Base-by-base conservation (phyloP, 2,888 invertebrate species). In the Microplitis manilae region DNA sequence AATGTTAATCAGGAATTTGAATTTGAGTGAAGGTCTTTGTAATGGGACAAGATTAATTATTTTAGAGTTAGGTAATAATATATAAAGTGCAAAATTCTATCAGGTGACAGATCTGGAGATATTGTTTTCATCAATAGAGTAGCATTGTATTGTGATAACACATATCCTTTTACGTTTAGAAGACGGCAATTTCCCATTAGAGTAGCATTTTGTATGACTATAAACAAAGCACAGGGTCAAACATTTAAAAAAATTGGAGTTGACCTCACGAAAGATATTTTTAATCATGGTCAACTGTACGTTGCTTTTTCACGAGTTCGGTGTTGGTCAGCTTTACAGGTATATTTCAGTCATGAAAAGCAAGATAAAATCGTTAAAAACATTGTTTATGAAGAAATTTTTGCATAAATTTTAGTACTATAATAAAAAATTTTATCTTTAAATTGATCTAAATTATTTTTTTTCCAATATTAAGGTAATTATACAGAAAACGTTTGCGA, bases 231-330 rank as follows among this genome's bases (percentile, higher is more conserved):
- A 5, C 80, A 80, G 71, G 79, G 80, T 30, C 79, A 79, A 76
- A 81, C 79, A n/a, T 81, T 79, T 50, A 62, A 77, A 0, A 79
- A 75, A 77, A 75, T 81, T 73, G 73, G 76, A 41, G 68, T 82
- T 4, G 77, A 82, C 65, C 76, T 79, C 40, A 61, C 71, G 7
- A 79, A 79, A 76, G 79, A 79, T 72, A 75, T 80, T 5, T 80
- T 76, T 73, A 79, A 77, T 70, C 80, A 81, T 75, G 80, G 82
- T 59, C 79, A 81, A 76, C 71, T 81, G 38, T 82, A 81, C 62
- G 82, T 81, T 39, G 82, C 82, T 9, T 68, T 77, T 13, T 77
- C 65, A n/a, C 50, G 73, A 41, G 5, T 77, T 41, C 68, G 77
- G 59, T 80, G 78, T 13, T 82, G 79, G 79, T 68, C 80, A 64